These are phyloP conservation scores for Falco novaeseelandiae DNA, from an alignment of 2,797 vertebrate species.

Conservation along the genomic window DNA sequence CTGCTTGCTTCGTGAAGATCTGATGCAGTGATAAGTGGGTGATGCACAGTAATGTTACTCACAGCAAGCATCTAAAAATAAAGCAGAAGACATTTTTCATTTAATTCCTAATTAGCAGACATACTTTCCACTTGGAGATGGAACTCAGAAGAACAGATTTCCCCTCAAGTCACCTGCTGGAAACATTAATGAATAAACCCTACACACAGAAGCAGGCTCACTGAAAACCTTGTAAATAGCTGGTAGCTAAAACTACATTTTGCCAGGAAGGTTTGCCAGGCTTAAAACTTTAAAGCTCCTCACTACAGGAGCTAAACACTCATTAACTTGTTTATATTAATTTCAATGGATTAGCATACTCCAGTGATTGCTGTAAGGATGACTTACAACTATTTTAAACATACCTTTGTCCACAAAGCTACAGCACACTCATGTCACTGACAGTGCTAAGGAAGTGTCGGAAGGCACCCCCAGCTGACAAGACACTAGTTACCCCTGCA, in stretches of 20 bases:
- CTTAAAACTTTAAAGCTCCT: neutral
- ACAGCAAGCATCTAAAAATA: conserved; percentile 84
- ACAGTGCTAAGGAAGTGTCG: fast-evolving
- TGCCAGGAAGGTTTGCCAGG: neutral
- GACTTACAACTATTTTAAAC: neutral
- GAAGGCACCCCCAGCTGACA: fast-evolving
- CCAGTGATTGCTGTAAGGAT: neutral
- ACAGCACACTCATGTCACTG: fast-evolving
- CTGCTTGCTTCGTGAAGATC: conserved; percentile 88
- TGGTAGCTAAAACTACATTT: fast-evolving
- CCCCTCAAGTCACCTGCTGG: neutral
- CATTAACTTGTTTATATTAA: neutral
- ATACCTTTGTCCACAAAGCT: neutral
- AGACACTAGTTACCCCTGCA: fast-evolving
- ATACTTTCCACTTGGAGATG: neutral
- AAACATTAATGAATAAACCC: neutral
- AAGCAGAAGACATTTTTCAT: neutral
- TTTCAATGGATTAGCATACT: neutral
- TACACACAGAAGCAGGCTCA: fast-evolving
- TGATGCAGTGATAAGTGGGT: conserved; percentile 76
- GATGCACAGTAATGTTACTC: conserved; percentile 77
- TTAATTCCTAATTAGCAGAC: neutral
- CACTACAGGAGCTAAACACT: neutral
- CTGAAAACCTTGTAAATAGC: neutral
- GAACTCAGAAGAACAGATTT: neutral